Conservation (phyloP, 2,888 invertebrate genomes). For the Epsilonema sp. region DNA sequence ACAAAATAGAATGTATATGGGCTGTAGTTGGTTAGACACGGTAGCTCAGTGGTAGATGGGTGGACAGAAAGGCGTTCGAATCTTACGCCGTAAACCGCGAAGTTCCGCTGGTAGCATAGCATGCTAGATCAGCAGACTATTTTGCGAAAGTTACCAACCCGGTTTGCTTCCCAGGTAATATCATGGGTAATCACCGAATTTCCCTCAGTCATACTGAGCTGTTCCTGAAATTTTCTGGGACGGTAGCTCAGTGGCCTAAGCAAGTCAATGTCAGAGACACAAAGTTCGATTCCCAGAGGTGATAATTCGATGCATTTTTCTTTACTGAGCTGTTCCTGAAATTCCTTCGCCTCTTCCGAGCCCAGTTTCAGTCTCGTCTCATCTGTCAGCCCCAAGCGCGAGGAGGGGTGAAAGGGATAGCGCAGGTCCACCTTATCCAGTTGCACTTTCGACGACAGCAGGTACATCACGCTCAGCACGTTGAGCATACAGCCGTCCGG, state of each 20-base stretch:
- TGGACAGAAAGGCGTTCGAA: background rate
- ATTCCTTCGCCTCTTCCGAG: conserved; percentile 56
- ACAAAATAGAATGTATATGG: too few relatives aligned
- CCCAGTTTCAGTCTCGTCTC: conserved; percentile 58
- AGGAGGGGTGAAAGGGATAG: conserved; percentile 60
- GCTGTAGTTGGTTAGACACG: too few relatives aligned
- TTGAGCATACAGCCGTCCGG: conserved; percentile 92
- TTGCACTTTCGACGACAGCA: conserved; percentile 65
- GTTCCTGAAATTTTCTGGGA: too few relatives aligned
- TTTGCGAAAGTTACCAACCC: background rate
- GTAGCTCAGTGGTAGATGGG: too few relatives aligned
- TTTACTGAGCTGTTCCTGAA: conserved; percentile 33
- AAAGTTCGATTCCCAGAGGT: too few relatives aligned
- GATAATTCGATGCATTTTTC: too few relatives aligned
- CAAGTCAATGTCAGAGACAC: too few relatives aligned
- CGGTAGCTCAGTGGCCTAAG: too few relatives aligned
- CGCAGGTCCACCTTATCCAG: conserved; percentile 64
- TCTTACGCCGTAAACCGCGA: background rate
- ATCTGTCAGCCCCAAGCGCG: conserved; percentile 30
- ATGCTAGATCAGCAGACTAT: background rate
- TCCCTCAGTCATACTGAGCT: too few relatives aligned
- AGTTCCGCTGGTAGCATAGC: too few relatives aligned
- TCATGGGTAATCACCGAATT: too few relatives aligned
- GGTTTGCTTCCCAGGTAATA: too few relatives aligned
- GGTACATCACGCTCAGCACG: conserved; percentile 67